A percentile compares a stretch with the other conserved stretches of the same genome.
Conservation (phyloP, 2,113 vertebrate genomes). For the Alligator sinensis region DNA sequence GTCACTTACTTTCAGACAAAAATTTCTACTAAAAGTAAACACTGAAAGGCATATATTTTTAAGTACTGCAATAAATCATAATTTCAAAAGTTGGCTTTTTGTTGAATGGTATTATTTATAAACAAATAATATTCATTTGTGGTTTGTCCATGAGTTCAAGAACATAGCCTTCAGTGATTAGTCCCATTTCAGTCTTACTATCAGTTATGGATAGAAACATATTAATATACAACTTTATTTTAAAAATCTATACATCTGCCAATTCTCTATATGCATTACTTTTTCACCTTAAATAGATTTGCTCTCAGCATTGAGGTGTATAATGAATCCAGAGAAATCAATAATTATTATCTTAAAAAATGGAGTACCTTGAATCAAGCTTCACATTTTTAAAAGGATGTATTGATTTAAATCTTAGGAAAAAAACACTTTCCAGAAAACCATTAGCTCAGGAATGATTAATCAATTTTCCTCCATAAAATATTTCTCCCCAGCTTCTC, state of each 20-base stretch:
- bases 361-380: background rate
- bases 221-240: background rate
- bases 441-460: background rate
- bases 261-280: background rate
- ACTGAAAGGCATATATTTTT: background rate
- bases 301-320: background rate
- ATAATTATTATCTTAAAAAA: background rate
- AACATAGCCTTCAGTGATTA: background rate
- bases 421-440: background rate
- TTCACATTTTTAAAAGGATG: background rate
- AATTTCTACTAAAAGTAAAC: background rate
- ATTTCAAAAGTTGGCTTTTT: background rate
- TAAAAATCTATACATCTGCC: background rate
- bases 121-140: background rate
- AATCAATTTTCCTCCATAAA: background rate
- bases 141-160: background rate
- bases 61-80: background rate
- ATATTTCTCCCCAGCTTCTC: background rate
- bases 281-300: background rate
- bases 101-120: background rate
- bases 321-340: background rate
- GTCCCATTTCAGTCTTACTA: background rate
- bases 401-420: constrained; percentile 1
- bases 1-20: background rate
- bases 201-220: rapidly evolving